phyloP scores from a whole-genome alignment of 2,888 invertebrate genomes.

The Callyntrura guangdongensis region DNA sequence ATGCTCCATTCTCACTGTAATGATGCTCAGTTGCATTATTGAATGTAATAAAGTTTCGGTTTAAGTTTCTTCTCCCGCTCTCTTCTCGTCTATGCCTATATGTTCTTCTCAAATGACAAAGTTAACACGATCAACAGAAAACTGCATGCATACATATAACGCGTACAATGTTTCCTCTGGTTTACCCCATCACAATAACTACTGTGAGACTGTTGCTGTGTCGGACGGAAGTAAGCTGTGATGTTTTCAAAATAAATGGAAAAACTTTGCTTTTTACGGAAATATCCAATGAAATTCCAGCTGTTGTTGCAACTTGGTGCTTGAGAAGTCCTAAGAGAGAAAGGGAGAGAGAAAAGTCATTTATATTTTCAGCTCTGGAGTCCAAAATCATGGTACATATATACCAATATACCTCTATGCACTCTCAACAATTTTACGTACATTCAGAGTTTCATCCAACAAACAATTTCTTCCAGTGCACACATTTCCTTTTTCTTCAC shows the following conservation, averaged over 20 bases:
- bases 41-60: conserved; percentile 65
- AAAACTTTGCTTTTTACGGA: conserved; percentile 77
- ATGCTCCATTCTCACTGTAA: conserved; percentile 19
- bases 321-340: background rate
- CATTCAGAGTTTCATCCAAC: no score
- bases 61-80: conserved; percentile 32
- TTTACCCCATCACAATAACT: background rate
- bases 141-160: conserved; percentile 60
- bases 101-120: conserved; percentile 60
- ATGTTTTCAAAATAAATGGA: conserved; percentile 76
- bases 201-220: background rate
- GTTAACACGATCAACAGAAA: conserved; percentile 67
- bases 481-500: conserved; percentile 33
- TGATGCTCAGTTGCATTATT: conserved; percentile 58
- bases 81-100: background rate
- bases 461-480: conserved; percentile 39
- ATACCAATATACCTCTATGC: no score
- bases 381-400: background rate
- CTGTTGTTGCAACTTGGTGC: conserved; percentile 55
- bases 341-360: conserved; percentile 59
- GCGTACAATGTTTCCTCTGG: background rate
- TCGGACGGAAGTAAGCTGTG: conserved; percentile 69
- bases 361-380: conserved; percentile 43
- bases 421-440: no score
- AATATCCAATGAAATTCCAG: conserved; percentile 68